Conservation (phyloP, 2,888 invertebrate genomes). For the Syritta pipiens region DNA sequence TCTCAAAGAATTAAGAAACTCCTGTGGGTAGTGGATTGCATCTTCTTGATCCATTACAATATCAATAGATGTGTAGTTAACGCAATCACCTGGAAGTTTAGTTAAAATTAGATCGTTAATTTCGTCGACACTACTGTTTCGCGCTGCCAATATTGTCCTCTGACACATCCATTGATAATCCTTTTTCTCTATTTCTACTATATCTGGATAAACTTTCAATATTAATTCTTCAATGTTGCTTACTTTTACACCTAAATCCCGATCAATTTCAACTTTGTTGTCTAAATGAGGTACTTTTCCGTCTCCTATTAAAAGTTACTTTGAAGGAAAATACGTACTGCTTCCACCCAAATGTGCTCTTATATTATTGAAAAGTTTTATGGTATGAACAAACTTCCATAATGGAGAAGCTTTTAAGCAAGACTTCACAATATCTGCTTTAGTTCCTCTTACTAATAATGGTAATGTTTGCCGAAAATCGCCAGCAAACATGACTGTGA, state of each 20-base stretch:
- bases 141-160: not conserved
- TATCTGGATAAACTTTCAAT: not conserved
- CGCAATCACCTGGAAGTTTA: not conserved
- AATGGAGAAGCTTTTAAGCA: no score
- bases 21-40: constrained; percentile 5
- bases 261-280: constrained; percentile 4
- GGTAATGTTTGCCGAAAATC: constrained; percentile 32
- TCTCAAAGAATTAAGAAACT: not conserved
- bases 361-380: no score
- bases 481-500: constrained; percentile 27
- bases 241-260: not conserved
- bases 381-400: no score
- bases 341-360: no score
- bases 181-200: not conserved
- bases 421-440: no score
- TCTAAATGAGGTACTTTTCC: no score
- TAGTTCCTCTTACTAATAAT: no score
- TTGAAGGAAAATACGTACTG: no score
- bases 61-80: not conserved
- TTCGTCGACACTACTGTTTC: not conserved
- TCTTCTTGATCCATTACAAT: constrained; percentile 5
- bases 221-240: not conserved
- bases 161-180: not conserved
- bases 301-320: no score
- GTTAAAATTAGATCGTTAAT: constrained; percentile 1